Evolutionary conservation across 1,140 invertebrate genomes (phyloP).

Genomic region (Zelostemma sp.): DNA sequence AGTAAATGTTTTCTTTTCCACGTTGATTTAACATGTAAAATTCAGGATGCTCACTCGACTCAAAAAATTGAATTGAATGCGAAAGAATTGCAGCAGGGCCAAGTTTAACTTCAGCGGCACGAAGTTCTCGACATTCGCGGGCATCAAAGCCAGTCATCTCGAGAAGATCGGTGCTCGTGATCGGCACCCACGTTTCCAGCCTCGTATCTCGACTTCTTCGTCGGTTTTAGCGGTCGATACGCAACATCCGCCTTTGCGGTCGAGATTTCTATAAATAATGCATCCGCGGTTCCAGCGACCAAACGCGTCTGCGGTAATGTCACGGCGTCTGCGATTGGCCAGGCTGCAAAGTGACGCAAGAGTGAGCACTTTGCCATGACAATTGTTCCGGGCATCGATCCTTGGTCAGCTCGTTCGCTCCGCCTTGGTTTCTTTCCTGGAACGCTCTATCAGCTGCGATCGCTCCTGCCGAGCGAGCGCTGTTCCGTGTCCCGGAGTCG

Average conservation of each 20-base stretch:
- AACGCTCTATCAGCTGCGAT: too few relatives aligned
- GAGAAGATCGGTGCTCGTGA: slow-evolving; percentile 7
- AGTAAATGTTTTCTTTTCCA: slow-evolving; percentile 8
- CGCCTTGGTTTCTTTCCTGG: too few relatives aligned
- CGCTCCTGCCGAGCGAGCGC: too few relatives aligned
- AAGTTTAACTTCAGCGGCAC: not conserved
- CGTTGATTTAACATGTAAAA: not conserved
- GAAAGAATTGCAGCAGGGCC: too few relatives aligned
- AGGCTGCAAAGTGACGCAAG: slow-evolving; percentile 13
- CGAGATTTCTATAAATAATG: slow-evolving; percentile 39
- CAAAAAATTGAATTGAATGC: too few relatives aligned
- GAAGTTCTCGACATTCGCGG: too few relatives aligned
- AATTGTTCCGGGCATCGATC: slow-evolving; percentile 12
- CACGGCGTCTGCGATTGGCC: slow-evolving; percentile 24
- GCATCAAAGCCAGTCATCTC: slow-evolving; percentile 23
- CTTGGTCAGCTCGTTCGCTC: too few relatives aligned
- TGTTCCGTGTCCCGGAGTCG: too few relatives aligned
- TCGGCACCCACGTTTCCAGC: slow-evolving; percentile 15
- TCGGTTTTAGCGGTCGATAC: slow-evolving; percentile 19
- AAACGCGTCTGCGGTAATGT: slow-evolving; percentile 26
- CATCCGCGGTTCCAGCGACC: slow-evolving; percentile 26
- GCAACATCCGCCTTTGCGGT: slow-evolving; percentile 36
- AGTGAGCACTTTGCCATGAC: slow-evolving; percentile 6
- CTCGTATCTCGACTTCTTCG: too few relatives aligned
- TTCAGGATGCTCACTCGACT: not conserved